A percentile compares a stretch with the other conserved stretches of the same genome.
phyloP scores from a whole-genome alignment of 2,113 vertebrate species.

The Casuarius casuarius region DNA sequence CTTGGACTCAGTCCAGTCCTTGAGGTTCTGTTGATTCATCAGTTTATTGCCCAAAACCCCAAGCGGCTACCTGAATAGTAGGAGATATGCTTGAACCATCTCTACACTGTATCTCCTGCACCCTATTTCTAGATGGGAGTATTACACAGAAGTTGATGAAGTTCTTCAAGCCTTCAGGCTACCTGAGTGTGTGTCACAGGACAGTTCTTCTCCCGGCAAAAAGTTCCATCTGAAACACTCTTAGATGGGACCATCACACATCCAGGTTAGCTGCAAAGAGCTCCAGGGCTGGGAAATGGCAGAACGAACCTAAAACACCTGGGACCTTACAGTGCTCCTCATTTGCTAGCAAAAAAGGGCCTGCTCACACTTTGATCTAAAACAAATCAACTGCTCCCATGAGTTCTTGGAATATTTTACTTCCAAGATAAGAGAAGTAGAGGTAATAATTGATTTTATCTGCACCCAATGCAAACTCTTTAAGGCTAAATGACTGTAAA shows the following conservation, averaged over 20 bases:
- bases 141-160: fast-evolving
- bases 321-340: neutral
- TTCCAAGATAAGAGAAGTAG: conserved; percentile 31
- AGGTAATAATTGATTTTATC: conserved; percentile 61
- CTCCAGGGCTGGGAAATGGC: neutral
- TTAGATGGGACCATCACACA: neutral
- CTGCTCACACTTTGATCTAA: neutral
- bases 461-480: neutral
- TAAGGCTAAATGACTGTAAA: conserved; percentile 47
- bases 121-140: neutral
- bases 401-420: neutral
- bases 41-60: neutral
- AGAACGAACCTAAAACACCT: neutral
- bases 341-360: neutral
- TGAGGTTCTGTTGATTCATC: neutral
- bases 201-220: neutral
- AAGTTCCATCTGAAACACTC: neutral
- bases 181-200: fast-evolving
- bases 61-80: neutral
- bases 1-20: neutral
- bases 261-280: neutral
- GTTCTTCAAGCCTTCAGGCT: neutral
- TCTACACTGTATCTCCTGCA: neutral
- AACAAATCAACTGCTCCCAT: neutral
- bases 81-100: neutral